Evolutionary conservation across 2,888 invertebrate species (phyloP).

Genomic region (Melitaea athalia): DNA sequence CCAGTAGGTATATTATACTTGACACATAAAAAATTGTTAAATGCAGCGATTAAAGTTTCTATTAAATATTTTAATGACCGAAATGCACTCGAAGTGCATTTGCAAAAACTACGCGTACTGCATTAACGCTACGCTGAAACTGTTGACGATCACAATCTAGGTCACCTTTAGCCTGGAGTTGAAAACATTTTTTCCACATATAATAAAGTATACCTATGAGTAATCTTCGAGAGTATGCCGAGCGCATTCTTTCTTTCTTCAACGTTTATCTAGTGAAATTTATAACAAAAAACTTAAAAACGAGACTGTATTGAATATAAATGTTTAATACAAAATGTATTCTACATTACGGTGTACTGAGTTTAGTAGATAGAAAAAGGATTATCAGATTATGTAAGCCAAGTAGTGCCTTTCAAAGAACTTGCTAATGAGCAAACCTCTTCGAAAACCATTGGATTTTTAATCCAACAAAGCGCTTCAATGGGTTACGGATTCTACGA

Average conservation of each 20-base stretch:
- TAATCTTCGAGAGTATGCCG: conserved; percentile 21
- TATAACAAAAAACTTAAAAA: too few species aligned
- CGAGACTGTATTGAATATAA: too few species aligned
- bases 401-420: background rate
- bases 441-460: conserved; percentile 3
- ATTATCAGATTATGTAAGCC: background rate
- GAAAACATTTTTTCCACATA: conserved; percentile 25
- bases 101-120: conserved; percentile 14
- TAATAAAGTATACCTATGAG: conserved; percentile 27
- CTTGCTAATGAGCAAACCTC: background rate
- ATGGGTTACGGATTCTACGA: background rate
- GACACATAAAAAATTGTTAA: conserved; percentile 1
- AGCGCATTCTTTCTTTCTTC: conserved; percentile 27
- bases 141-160: conserved; percentile 30
- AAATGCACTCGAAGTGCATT: conserved; percentile 13
- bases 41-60: background rate
- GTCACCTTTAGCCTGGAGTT: conserved; percentile 28
- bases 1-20: background rate
- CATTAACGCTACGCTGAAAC: conserved; percentile 21
- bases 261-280: background rate
- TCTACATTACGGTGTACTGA: background rate
- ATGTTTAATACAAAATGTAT: background rate
- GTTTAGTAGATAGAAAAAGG: background rate
- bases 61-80: conserved; percentile 1
- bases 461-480: conserved; percentile 1